Percentiles rank a stretch among this genome's conserved stretches.
These are phyloP conservation scores for Pasiphila rectangulata DNA, from an alignment of 2,888 invertebrate genomes.

Conservation along the genomic window DNA sequence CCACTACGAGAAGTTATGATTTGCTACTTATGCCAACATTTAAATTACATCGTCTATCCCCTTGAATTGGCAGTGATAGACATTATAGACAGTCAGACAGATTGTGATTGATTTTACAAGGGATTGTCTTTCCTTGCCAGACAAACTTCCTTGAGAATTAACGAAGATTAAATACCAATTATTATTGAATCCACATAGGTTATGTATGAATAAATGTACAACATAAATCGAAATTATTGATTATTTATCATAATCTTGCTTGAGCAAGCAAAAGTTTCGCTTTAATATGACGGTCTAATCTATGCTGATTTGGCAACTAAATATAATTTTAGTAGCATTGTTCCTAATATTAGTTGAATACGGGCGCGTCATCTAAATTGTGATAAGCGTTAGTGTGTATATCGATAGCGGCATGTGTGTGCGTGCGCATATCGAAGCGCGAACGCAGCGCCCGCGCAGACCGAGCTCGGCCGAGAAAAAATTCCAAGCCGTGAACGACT, in stretches of 20 bases:
- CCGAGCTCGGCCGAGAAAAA: conserved; percentile 62
- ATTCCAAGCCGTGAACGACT: conserved; percentile 75
- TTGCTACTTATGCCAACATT: conserved; percentile 6
- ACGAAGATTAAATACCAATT: conserved; percentile 7
- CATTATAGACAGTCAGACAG: conserved; percentile 12
- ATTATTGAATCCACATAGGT: background rate
- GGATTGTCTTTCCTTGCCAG: conserved; percentile 5
- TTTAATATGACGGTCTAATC: too few species aligned
- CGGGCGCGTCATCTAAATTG: conserved; percentile 52
- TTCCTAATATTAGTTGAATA: conserved; percentile 22
- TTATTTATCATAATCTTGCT: too few species aligned
- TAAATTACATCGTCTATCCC: conserved; percentile 1
- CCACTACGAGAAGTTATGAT: background rate
- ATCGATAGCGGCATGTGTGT: conserved; percentile 43
- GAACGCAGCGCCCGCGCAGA: conserved; percentile 69
- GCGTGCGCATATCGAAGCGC: conserved; percentile 56
- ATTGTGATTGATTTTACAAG: conserved; percentile 13
- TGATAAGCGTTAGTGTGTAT: conserved; percentile 41
- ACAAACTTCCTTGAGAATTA: conserved; percentile 10
- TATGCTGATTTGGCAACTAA: too few species aligned
- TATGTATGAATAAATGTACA: too few species aligned
- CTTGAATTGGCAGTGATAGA: conserved; percentile 13
- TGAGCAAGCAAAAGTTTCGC: too few species aligned
- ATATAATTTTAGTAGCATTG: background rate
- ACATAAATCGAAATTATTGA: too few species aligned